Conservation (phyloP, 2,888 invertebrate genomes). For the Amphipyra tragopoginis region DNA sequence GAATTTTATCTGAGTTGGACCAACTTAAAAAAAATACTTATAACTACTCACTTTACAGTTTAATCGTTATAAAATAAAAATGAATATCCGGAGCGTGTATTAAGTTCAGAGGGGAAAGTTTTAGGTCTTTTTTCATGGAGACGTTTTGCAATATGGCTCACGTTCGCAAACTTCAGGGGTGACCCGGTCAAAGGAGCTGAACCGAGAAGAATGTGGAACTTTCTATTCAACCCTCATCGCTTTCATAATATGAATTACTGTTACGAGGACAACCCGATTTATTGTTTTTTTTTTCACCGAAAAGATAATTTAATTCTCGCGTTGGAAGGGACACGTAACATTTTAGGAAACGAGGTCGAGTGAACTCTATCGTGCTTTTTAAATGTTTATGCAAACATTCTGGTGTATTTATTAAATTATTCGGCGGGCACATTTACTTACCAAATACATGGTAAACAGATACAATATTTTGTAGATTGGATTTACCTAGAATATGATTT, state of each 20-base stretch:
- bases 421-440: too few relatives aligned
- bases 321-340: neutral
- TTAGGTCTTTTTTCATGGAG: conserved; percentile 74
- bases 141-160: conserved; percentile 77
- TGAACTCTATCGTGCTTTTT: neutral
- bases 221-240: conserved; percentile 70
- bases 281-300: conserved; percentile 49
- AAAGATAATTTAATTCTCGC: conserved; percentile 13
- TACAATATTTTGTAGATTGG: too few relatives aligned
- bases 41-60: conserved; percentile 55
- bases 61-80: conserved; percentile 64
- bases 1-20: conserved; percentile 52
- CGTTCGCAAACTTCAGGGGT: conserved; percentile 74
- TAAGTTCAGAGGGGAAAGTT: conserved; percentile 74
- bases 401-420: neutral
- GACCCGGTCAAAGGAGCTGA: conserved; percentile 79
- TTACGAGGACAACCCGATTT: conserved; percentile 51
- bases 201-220: conserved; percentile 70
- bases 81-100: conserved; percentile 66
- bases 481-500: too few relatives aligned
- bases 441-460: too few relatives aligned
- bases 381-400: neutral
- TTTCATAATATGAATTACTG: conserved; percentile 68
- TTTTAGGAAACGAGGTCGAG: neutral
- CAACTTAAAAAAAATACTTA: conserved; percentile 42